Conservation (phyloP, 2,113 vertebrate species). For the Leptosomus discolor region DNA sequence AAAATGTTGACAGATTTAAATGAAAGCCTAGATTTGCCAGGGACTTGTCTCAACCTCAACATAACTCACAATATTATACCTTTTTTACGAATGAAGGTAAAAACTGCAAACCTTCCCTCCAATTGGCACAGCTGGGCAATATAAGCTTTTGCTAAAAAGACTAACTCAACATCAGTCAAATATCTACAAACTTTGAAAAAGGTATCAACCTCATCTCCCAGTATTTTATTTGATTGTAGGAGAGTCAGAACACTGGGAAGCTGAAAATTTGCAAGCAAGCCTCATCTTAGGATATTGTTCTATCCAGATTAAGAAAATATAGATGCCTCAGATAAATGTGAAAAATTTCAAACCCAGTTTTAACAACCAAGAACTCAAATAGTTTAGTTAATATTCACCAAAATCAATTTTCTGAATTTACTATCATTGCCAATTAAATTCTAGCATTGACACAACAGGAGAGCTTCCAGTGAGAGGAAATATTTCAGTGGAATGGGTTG, state of each 20-base stretch:
- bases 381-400: neutral
- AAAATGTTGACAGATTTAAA: neutral
- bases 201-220: rapidly evolving
- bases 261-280: neutral
- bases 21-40: neutral
- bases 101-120: neutral
- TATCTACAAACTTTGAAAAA: neutral
- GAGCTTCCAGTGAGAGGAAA: neutral
- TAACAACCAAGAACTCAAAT: neutral
- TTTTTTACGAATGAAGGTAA: neutral
- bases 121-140: neutral
- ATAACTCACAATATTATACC: neutral
- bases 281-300: neutral
- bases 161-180: neutral
- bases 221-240: neutral
- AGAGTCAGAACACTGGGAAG: neutral
- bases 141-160: neutral
- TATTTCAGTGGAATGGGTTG: neutral
- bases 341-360: neutral
- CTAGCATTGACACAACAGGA: neutral
- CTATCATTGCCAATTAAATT: neutral
- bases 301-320: neutral
- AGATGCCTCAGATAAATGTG: neutral
- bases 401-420: neutral
- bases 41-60: neutral